A percentile compares a stretch with the other conserved stretches of the same genome.
Conservation (phyloP, 2,888 invertebrate species). For the Brenthis daphne region DNA sequence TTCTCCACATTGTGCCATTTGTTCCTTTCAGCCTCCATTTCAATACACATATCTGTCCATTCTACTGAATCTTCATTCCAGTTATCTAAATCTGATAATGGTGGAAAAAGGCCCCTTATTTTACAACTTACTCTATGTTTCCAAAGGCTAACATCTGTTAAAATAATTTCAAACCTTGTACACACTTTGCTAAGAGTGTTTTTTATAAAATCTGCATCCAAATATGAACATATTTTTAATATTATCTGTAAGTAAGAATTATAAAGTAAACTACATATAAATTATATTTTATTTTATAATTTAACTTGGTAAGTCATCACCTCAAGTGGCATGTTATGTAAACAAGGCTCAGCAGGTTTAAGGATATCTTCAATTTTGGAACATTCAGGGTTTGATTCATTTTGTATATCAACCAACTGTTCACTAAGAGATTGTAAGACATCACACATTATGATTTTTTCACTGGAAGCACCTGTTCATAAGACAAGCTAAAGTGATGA, state of each 20-base stretch:
- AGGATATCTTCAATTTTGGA: constrained; percentile 43
- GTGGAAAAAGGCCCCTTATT: constrained; percentile 65
- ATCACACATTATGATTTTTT: constrained; percentile 59
- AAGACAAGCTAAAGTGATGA: constrained; percentile 9
- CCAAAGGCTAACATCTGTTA: constrained; percentile 82
- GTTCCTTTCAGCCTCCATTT: constrained; percentile 81
- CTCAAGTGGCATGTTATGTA: constrained; percentile 72
- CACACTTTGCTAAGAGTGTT: constrained; percentile 79
- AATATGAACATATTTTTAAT: constrained; percentile 82
- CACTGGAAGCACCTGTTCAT: constrained; percentile 12
- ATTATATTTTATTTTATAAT: constrained; percentile 5
- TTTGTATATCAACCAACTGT: constrained; percentile 55
- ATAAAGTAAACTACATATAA: constrained; percentile 6
- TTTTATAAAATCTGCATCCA: constrained; percentile 81
- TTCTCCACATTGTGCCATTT: constrained; percentile 78
- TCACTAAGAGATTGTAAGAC: constrained; percentile 55
- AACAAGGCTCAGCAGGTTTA: constrained; percentile 50
- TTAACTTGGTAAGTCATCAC: constrained; percentile 48
- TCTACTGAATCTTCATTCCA: constrained; percentile 69
- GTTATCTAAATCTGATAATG: constrained; percentile 61
- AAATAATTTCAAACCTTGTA: constrained; percentile 79
- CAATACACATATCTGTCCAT: constrained; percentile 83
- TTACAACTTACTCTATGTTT: constrained; percentile 76
- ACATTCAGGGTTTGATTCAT: constrained; percentile 41
- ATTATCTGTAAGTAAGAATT: constrained; percentile 73